phyloP scores from a whole-genome alignment of 1,140 invertebrate species.

The Macrotrachela quadricornifera region DNA sequence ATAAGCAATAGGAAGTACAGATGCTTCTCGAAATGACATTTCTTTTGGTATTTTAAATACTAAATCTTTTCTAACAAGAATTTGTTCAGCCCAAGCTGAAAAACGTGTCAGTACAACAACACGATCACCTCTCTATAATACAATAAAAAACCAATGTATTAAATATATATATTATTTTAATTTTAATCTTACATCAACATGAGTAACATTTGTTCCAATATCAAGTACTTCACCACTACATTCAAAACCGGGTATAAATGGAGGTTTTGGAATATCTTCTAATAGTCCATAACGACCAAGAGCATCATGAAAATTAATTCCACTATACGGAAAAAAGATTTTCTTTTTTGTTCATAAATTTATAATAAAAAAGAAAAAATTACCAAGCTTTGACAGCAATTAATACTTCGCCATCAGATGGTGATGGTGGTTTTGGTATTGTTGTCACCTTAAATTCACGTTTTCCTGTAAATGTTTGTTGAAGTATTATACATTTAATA shows the following conservation, averaged over 20 bases:
- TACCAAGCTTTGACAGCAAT: conserved; percentile 58
- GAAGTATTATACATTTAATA: conserved; percentile 47
- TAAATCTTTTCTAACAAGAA: conserved; percentile 47
- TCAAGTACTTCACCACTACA: conserved; percentile 60
- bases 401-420: conserved; percentile 52
- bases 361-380: too few species aligned
- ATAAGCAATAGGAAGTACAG: conserved; percentile 61
- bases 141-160: neutral
- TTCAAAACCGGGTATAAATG: conserved; percentile 64
- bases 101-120: conserved; percentile 61
- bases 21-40: conserved; percentile 53
- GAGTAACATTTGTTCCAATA: conserved; percentile 53
- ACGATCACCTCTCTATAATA: conserved; percentile 43
- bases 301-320: conserved; percentile 41
- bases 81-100: conserved; percentile 61
- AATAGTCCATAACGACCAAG: conserved; percentile 62
- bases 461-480: conserved; percentile 24
- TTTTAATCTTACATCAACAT: conserved; percentile 43
- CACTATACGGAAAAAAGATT: conserved; percentile 16
- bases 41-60: conserved; percentile 54
- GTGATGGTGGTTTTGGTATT: conserved; percentile 38
- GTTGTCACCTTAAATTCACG: too few species aligned
- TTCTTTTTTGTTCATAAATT: too few species aligned
- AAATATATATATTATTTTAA: neutral
- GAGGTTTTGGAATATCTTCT: conserved; percentile 58